Evolutionary conservation across 2,797 vertebrate genomes (phyloP).

Genomic region (Sarcoramphus papa): DNA sequence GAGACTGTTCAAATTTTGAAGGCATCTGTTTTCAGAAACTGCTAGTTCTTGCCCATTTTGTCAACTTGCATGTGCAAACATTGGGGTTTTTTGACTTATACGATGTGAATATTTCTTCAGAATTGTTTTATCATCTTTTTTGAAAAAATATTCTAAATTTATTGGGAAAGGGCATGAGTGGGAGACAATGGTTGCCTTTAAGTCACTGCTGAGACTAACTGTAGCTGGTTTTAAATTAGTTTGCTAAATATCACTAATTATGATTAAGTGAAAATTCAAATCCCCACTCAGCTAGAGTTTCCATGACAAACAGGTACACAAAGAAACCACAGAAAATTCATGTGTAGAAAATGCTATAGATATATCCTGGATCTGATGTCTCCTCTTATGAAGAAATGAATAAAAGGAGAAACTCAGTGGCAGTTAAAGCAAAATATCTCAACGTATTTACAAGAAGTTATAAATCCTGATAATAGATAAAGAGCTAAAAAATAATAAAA

Average conservation of each 20-base stretch:
- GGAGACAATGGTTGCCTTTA: neutral
- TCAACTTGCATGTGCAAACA: neutral
- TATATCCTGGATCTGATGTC: neutral
- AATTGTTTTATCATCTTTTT: neutral
- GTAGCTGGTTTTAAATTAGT: neutral
- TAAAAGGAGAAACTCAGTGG: neutral
- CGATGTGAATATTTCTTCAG: neutral
- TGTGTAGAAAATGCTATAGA: neutral
- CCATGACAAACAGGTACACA: neutral
- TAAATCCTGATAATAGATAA: neutral
- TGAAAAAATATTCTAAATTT: neutral
- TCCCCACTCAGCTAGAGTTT: neutral
- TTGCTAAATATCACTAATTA: neutral
- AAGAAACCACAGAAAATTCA: neutral
- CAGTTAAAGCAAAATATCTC: neutral
- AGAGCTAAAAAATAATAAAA: neutral
- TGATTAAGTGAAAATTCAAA: neutral
- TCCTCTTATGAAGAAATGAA: neutral
- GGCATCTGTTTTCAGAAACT: neutral
- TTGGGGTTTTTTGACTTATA: neutral
- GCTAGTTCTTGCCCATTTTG: neutral
- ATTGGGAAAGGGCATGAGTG: neutral
- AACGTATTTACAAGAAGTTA: neutral
- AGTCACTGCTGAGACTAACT: neutral
- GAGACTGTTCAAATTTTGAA: neutral